Evolutionary conservation across 2,888 invertebrate genomes (phyloP), one percentile per base, ranked within the genome.

Genomic region (Hanleya hanleyi): DNA sequence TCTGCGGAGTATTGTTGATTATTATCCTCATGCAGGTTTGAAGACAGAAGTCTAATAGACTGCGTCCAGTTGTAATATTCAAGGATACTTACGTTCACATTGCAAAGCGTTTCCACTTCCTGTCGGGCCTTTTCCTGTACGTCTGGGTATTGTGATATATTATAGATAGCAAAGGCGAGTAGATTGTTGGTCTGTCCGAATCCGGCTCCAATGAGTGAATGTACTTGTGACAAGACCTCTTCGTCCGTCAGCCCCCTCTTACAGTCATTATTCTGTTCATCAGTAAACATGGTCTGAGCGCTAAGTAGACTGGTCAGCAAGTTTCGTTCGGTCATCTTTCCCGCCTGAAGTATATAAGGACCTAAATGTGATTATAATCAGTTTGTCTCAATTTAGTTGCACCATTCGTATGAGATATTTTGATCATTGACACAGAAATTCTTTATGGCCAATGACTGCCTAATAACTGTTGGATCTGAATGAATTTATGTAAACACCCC

Each of bases 131-230:
- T 76, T 38, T 76, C 50, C 65, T 78, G 76, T 3, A 67, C 68
- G 9, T 50, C 51, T 50, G 70, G 75, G 65, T 78, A 71, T 51
- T 74, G 71, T 12, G 78, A 71, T 1, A 78, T 69, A 38, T 69
- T 64, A 49, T 78, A 73, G 9, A 76, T 49, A 1, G 73, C 64
- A 62, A 76, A 78, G 7, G 71, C 51, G n/a, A 76, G 47, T 9
- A 73, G 32, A n/a, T 74, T 70, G 38, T 73, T 67, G 22, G 67
- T 49, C 26, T 76, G 70, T 5, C 74, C 76, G 18, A 74, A 35
- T 36, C 78, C 78, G 12, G 76, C 78, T 0, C 76, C 75, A 3
- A 78, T 67, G 41, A 78, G 38, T 3, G 71, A 62, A 41, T 70
- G 51, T 9, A 50, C 50, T 41, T 73, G 66, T 22, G 57, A 35